These are phyloP conservation scores for Epinephelus awoara DNA, from an alignment of 2,797 vertebrate species.

Conservation along the genomic window DNA sequence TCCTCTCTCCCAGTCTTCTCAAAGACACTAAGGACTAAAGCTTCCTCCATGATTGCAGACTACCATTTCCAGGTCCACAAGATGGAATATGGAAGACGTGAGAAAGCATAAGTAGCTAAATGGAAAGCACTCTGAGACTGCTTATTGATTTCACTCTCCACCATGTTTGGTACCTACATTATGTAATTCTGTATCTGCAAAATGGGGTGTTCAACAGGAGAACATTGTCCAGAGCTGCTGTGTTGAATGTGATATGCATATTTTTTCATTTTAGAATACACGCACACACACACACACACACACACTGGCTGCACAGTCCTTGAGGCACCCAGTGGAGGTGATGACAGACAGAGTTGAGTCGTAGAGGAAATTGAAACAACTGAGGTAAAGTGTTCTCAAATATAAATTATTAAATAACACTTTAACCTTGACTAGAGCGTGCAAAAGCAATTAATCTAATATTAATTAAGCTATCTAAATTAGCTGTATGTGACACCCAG, in stretches of 20 bases:
- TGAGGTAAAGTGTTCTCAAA: constrained; percentile 70
- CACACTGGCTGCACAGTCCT: not conserved
- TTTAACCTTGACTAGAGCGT: constrained; percentile 83
- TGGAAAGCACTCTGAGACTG: constrained; percentile 36
- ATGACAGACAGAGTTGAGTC: constrained; percentile 32
- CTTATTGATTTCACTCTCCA: constrained; percentile 41
- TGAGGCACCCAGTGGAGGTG: constrained; percentile 18
- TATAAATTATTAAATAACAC: constrained; percentile 81
- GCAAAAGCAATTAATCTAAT: constrained; percentile 75
- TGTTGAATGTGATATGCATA: constrained; percentile 11
- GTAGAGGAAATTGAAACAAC: constrained; percentile 68
- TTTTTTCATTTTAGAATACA: constrained; percentile 5
- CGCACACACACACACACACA: not conserved
- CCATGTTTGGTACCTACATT: constrained; percentile 21
- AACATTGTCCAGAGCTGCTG: not conserved
- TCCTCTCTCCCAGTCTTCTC: not conserved
- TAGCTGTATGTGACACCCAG: constrained; percentile 69
- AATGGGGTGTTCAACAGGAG: constrained; percentile 13
- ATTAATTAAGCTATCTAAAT: constrained; percentile 82
- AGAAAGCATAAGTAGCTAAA: constrained; percentile 42
- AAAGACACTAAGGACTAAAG: not conserved
- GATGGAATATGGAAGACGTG: not conserved
- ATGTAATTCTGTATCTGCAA: constrained; percentile 38
- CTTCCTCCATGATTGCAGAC: constrained; percentile 15
- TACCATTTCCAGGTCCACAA: constrained; percentile 48